Base-by-base conservation (phyloP, 37 sponge, comb jelly and placozoan species). In the Agelas oroides region DNA sequence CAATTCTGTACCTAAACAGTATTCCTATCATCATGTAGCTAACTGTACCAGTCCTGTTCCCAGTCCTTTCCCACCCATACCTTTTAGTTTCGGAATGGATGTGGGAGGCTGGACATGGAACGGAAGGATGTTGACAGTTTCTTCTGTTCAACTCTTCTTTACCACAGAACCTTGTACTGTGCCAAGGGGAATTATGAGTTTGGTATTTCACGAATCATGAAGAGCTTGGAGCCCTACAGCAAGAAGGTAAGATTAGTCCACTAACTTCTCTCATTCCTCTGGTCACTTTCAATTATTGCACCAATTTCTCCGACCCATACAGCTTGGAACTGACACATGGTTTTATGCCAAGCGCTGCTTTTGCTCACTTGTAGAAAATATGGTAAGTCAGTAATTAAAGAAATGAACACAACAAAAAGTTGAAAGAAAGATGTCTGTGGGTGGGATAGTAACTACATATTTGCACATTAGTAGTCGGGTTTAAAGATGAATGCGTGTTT, bases 121-220 rank as follows among this genome's bases (percentile, higher is more conserved):
- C 59, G 18, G 19, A n/a, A n/a, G n/a, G n/a, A n/a, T 71, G 34
- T 13, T 18, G 40, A 52, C 31, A 23, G 16, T 25, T 87, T 18
- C 52, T 5, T 73, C 0, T n/a, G n/a, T n/a, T n/a, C n/a, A n/a
- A n/a, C n/a, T n/a, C n/a, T n/a, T n/a, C n/a, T 12, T 46, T 46
- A 46, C 8, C 46, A 20, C 33, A 90, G 94, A 2, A 97, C 97
- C 52, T 78, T 97, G 36, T 97, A 97, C 82, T 97, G 97, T 82
- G 93, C 97, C 28, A 97, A 97, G 77, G 99, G 99, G 5, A 98
- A 98, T 84, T 98, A 96, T 86, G 99, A 98, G 76, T 98, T 98
- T 88, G 99, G 99, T 23, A 83, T 96, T 6, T 73, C 89, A 16
- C 88, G 99, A 17, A 84, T 98, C 15, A 98, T 98, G 82, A 96